phyloP scores from a whole-genome alignment of 2,888 invertebrate species.

The Drosophila fungiperda region DNA sequence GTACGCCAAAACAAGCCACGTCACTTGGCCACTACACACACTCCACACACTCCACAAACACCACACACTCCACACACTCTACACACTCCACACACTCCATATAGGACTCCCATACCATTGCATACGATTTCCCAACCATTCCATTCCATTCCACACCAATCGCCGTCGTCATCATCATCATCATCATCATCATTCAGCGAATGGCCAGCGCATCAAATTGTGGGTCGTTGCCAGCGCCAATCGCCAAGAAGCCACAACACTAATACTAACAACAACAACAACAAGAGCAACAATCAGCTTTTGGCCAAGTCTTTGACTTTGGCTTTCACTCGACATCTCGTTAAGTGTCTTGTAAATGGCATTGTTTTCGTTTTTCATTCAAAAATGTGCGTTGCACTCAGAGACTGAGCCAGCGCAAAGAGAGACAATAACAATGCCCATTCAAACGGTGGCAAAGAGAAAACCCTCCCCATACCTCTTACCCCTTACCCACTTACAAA shows the following conservation, averaged over 20 bases:
- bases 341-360: constrained; percentile 83
- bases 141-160: constrained; percentile 38
- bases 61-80: not conserved
- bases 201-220: constrained; percentile 61
- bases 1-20: constrained; percentile 79
- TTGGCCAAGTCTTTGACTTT: constrained; percentile 45
- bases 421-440: constrained; percentile 26
- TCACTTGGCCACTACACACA: constrained; percentile 74
- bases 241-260: constrained; percentile 51
- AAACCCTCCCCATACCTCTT: not conserved
- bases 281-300: constrained; percentile 35
- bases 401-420: not conserved
- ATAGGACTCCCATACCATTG: constrained; percentile 25
- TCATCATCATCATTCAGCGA: constrained; percentile 41
- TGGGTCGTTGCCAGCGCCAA: constrained; percentile 53
- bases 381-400: constrained; percentile 66
- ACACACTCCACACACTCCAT: constrained; percentile 3
- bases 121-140: constrained; percentile 54
- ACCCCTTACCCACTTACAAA: constrained; percentile 34
- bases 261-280: constrained; percentile 37
- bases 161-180: not conserved
- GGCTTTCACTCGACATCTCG: constrained; percentile 71
- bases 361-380: constrained; percentile 80
- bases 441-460: constrained; percentile 26
- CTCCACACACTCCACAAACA: constrained; percentile 18